Base-by-base conservation (phyloP, 2,113 vertebrate species). In the Irena cyanogastra region DNA sequence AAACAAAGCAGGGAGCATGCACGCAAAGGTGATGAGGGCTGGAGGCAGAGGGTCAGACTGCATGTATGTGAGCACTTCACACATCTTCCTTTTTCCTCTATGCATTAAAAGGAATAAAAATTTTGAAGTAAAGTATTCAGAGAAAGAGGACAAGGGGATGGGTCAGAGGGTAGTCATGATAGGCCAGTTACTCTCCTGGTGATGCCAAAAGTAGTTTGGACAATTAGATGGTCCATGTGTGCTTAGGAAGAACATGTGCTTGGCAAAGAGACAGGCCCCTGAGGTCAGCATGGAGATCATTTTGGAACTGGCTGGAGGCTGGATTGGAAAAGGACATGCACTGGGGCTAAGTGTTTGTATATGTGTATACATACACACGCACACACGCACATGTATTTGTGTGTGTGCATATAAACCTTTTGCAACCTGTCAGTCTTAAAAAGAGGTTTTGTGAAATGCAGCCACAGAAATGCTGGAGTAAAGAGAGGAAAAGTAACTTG, bases 161-260 rank as follows among this genome's bases (percentile, higher is more conserved):
- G 31, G 54, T 91, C 84, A 77, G 30, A 76, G 63, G 39, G 35
- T 50, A 47, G 78, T 94, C 47, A 37, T 7, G 3, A 60, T 63
- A 72, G 71, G 89, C 82, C 59, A 70, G 30, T 50, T 93, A 5
- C 66, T 91, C 59, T 94, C 50, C 78, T 52, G 31, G 59, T 66
- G 33, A 10, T 80, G 82, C 90, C 94, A 93, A 18, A 87, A 96
- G 90, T 31, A 72, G 20, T 74, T 91, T 94, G 93, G 90, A 90
- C 60, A 75, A 45, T 85, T 72, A 26, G 50, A 80, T 44, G 52
- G 63, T 33, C 54, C 75, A 88, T 53, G 14, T 63, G 33, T 14
- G 35, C 61, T 83, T 54, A 59, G 92, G 63, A 33, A 95, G 77
- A 95, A 90, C 37, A 84, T 45, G 54, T 80, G 47, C 56, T 93